phyloP scores from a whole-genome alignment of 2,797 vertebrate species.

The Sarcophilus harrisii region DNA sequence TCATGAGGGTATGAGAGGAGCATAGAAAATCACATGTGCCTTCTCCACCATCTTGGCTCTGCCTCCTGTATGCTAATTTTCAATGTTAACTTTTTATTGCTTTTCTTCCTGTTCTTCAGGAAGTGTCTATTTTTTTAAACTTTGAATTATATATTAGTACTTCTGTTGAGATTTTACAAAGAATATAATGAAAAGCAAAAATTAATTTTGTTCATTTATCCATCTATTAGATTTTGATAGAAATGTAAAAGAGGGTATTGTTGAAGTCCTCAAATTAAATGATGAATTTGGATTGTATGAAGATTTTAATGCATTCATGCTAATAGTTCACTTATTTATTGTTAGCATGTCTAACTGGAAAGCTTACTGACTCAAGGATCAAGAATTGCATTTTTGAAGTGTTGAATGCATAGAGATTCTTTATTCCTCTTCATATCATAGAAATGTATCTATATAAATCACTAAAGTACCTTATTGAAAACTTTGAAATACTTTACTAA shows the following conservation, averaged over 20 bases:
- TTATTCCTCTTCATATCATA: background rate
- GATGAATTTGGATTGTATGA: fast-evolving
- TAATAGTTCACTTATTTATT: background rate
- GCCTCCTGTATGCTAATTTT: no score
- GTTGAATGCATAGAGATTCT: background rate
- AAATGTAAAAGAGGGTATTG: background rate
- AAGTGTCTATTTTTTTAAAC: background rate
- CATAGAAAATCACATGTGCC: no score
- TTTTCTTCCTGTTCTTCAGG: no score
- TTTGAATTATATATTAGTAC: fast-evolving
- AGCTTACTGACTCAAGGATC: fast-evolving
- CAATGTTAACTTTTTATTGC: no score
- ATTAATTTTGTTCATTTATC: fast-evolving
- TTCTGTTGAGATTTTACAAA: background rate
- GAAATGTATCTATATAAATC: background rate
- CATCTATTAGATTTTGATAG: background rate
- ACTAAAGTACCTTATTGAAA: slow-evolving; percentile 22
- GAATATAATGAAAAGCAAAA: background rate
- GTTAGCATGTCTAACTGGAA: background rate
- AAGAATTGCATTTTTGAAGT: background rate
- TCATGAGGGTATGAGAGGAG: no score
- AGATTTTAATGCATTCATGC: background rate
- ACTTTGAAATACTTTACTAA: slow-evolving; percentile 47
- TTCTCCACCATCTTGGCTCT: no score
- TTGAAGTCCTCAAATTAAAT: background rate